Conservation (phyloP, 2,113 vertebrate genomes). For the Sakesphorus luctuosus region DNA sequence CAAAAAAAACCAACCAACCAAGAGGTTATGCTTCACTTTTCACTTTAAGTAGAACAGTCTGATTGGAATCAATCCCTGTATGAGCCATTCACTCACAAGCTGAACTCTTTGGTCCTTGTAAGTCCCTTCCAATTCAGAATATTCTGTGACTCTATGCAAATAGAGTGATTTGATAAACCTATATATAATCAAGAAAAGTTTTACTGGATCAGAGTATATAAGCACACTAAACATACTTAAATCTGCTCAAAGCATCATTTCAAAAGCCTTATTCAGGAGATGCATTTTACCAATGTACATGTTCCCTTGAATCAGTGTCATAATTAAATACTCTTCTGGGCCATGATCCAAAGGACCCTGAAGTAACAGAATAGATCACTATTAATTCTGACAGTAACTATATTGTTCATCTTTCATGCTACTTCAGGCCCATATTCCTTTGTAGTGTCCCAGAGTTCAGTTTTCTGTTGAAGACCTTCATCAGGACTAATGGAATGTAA, state of each 20-base stretch:
- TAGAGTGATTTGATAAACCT: background rate
- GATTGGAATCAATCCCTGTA: no score
- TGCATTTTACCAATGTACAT: background rate
- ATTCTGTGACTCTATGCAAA: background rate
- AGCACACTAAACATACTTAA: background rate
- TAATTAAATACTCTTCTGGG: background rate
- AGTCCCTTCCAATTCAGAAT: background rate
- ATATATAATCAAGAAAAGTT: background rate
- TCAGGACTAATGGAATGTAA: background rate
- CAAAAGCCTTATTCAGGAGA: background rate
- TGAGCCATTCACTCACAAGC: background rate
- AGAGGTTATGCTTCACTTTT: background rate
- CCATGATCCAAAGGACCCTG: background rate
- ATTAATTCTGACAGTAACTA: background rate
- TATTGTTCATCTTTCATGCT: background rate
- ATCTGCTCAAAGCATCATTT: background rate
- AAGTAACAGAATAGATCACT: background rate
- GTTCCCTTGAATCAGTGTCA: background rate
- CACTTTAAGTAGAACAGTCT: no score
- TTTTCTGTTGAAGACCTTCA: background rate
- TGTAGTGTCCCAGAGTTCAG: accelerated
- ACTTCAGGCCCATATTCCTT: background rate
- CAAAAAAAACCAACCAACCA: no score
- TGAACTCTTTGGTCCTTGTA: background rate
- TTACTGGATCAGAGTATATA: background rate